Conservation (phyloP, 1,140 invertebrate species). For the Heliconius hewitsoni region DNA sequence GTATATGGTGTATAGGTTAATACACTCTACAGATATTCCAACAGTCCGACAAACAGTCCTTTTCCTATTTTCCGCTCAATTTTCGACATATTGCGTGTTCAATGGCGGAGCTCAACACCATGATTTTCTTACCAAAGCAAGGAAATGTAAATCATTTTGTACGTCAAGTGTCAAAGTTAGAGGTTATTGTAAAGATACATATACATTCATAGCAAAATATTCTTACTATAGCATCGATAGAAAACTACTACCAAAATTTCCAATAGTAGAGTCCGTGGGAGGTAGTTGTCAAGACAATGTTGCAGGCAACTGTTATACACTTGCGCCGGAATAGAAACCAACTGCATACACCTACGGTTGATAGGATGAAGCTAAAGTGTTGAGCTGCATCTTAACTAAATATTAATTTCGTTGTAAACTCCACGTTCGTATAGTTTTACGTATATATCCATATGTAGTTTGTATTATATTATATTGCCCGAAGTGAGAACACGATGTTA, state of each 20-base stretch:
- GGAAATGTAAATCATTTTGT: no score
- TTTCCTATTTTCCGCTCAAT: no score
- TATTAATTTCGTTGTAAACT: neutral
- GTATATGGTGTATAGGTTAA: neutral
- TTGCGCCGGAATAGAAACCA: neutral
- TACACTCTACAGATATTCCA: neutral
- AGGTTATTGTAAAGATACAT: no score
- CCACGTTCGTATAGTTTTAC: neutral
- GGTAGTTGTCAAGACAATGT: conserved; percentile 4
- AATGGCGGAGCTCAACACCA: no score
- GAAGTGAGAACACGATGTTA: no score
- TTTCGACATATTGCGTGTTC: no score
- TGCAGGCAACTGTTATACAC: neutral
- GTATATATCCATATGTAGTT: neutral
- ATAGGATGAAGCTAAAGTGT: neutral
- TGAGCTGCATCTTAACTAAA: neutral
- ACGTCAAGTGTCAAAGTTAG: no score
- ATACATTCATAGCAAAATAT: no score
- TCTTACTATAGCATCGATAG: neutral
- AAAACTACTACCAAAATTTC: neutral
- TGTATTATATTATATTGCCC: no score
- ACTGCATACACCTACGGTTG: neutral
- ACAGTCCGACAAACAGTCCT: no score
- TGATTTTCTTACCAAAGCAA: no score
- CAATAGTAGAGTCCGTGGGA: neutral